Conservation (phyloP, 2,797 vertebrate species). For the Ctenosaura bakeri region DNA sequence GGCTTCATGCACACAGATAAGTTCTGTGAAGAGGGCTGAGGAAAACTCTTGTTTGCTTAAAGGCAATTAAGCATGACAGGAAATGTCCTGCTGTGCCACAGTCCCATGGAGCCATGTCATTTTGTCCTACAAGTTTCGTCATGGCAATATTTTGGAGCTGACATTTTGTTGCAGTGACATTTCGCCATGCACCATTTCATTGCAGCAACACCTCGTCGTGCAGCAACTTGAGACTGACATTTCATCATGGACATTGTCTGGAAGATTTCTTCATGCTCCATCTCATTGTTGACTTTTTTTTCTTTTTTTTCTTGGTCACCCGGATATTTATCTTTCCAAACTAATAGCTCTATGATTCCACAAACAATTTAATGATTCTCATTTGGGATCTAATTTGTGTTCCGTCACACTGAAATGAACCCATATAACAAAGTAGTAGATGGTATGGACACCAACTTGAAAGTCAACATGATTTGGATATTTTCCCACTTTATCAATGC, state of each 20-base stretch:
- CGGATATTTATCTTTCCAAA: conserved; percentile 46
- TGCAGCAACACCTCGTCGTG: conserved; percentile 33
- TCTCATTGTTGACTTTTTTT: conserved; percentile 32
- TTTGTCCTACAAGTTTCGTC: conserved; percentile 38
- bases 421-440: conserved; percentile 6
- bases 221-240: conserved; percentile 58
- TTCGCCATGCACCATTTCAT: conserved; percentile 47
- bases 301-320: conserved; percentile 23
- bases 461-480: conserved; percentile 1
- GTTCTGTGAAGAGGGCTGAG: conserved; percentile 34
- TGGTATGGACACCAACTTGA: not conserved
- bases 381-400: conserved; percentile 35
- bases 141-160: conserved; percentile 27
- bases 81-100: accelerated
- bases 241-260: conserved; percentile 42
- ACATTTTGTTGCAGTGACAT: conserved; percentile 50
- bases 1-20: not conserved
- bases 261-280: conserved; percentile 37
- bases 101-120: not conserved
- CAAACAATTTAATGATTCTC: conserved; percentile 42
- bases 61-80: conserved; percentile 52
- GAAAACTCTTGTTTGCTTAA: conserved; percentile 48
- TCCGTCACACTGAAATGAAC: conserved; percentile 9
- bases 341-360: conserved; percentile 58
- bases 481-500: not conserved